phyloP scores from a whole-genome alignment of 1,140 invertebrate species.

The Dinoponera quadriceps region DNA sequence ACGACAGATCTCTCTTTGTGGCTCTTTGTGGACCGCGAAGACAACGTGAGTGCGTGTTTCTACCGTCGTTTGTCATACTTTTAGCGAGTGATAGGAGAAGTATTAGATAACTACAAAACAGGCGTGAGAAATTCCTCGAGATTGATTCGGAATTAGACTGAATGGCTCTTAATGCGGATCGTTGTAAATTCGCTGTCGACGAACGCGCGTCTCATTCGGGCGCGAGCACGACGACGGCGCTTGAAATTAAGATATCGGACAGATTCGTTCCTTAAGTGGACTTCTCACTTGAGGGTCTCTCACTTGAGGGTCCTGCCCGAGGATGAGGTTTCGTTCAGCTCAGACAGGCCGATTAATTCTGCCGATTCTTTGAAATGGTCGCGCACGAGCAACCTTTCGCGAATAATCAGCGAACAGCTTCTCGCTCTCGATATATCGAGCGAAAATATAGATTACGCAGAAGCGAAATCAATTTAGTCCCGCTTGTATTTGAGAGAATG shows the following conservation, averaged over 20 bases:
- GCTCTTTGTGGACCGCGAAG: background rate
- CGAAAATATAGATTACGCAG: background rate
- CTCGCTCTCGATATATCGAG: background rate
- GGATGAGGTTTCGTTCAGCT: constrained; percentile 50
- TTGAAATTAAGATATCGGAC: constrained; percentile 68
- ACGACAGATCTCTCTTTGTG: background rate
- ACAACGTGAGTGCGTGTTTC: background rate
- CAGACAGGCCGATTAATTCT: constrained; percentile 64
- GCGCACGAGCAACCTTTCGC: constrained; percentile 37
- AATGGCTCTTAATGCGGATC: no score
- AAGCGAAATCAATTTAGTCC: constrained; percentile 17
- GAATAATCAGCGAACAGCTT: background rate
- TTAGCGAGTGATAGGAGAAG: no score
- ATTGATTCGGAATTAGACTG: background rate
- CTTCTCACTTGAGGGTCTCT: constrained; percentile 29
- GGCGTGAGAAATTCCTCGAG: background rate
- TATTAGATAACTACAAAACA: no score
- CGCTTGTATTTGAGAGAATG: background rate
- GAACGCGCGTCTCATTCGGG: background rate
- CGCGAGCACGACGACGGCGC: constrained; percentile 40
- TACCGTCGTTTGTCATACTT: background rate
- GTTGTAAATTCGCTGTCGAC: no score
- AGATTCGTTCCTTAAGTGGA: constrained; percentile 64
- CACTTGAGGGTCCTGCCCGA: constrained; percentile 6
- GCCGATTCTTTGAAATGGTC: constrained; percentile 49